A percentile compares a stretch with the other conserved stretches of the same genome.
Conservation (phyloP, 1,140 invertebrate species). For the Drosophila varians region DNA sequence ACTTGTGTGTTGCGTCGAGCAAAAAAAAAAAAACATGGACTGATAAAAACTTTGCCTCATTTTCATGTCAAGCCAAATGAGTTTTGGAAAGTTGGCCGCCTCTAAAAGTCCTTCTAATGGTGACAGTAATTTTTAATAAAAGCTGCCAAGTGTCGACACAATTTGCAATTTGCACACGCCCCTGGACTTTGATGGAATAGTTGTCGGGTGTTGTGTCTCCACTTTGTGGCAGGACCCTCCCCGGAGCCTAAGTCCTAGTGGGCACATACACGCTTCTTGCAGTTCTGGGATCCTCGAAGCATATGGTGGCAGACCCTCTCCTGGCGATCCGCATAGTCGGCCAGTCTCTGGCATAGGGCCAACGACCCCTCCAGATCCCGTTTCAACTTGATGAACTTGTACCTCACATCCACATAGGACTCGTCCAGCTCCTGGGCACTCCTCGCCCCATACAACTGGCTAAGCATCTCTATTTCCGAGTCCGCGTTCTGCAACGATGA, state of each 20-base stretch:
- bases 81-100: conserved; percentile 57
- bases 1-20: conserved; percentile 19
- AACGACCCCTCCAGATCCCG: conserved; percentile 32
- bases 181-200: conserved; percentile 29
- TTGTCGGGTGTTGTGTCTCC: conserved; percentile 1
- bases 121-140: conserved; percentile 76
- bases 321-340: conserved; percentile 27
- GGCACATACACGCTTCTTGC: conserved; percentile 17
- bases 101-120: conserved; percentile 47
- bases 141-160: conserved; percentile 51
- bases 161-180: conserved; percentile 30
- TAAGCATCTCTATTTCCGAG: conserved; percentile 2
- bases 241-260: conserved; percentile 13
- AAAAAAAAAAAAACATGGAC: conserved; percentile 40
- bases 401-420: conserved; percentile 43
- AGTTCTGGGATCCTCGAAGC: conserved; percentile 7
- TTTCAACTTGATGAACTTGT: conserved; percentile 55
- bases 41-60: conserved; percentile 64
- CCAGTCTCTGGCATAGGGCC: conserved; percentile 31
- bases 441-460: conserved; percentile 3
- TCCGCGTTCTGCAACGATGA: background rate
- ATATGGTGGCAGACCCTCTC: conserved; percentile 29
- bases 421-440: conserved; percentile 42
- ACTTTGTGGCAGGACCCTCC: background rate
- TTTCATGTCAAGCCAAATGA: conserved; percentile 74